Evolutionary conservation across 2,888 invertebrate species (phyloP), one percentile per base, ranked within the genome.

Genomic region (Epiblema foenella): DNA sequence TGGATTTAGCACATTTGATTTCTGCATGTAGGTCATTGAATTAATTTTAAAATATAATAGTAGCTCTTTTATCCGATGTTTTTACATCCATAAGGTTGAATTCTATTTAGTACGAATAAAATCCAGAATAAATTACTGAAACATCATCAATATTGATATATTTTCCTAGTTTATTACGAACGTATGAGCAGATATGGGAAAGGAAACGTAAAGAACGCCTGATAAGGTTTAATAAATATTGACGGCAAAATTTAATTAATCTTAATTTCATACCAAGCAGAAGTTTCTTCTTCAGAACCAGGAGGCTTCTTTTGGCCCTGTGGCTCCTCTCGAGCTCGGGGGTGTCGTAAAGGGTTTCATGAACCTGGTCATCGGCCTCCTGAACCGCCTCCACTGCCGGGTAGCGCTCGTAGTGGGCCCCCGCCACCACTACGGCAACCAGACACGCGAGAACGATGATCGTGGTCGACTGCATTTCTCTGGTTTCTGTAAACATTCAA

Each of bases 281-380:
- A 69, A 93, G 81, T 78, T 93, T 93, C 81, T 93, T 93, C 79
- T 93, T 93, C 49, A 93, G 77, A 51, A 92, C 79, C 37, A 93
- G 79, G 66, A 93, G 79, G 66, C 89, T 87, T 83, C 93, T 87
- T 81, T 93, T 93, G 66, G 85, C 85, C 77, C 93, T 86, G 9
- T 85, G 83, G 76, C 88, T 89, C 74, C 86, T 84, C 68, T 90
- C 89, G 69, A 88, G 86, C 37, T 79, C 83, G 0, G 90, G 88
- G 20, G 84, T 83, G 72, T 87, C 85, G 72, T 84, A 80, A 54
- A 79, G 74, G 1, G 83, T 77, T 69, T 88, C 87, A 62, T 87
- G 84, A 20, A 80, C 77, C n/a, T 80, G 77, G 10, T 80, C 79
- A 1, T 79, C 79, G 9, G 75, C 67, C 24, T 77, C 63, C 17